Conservation (phyloP, 2,888 invertebrate genomes). For the Mongoloraphidia duomilia region DNA sequence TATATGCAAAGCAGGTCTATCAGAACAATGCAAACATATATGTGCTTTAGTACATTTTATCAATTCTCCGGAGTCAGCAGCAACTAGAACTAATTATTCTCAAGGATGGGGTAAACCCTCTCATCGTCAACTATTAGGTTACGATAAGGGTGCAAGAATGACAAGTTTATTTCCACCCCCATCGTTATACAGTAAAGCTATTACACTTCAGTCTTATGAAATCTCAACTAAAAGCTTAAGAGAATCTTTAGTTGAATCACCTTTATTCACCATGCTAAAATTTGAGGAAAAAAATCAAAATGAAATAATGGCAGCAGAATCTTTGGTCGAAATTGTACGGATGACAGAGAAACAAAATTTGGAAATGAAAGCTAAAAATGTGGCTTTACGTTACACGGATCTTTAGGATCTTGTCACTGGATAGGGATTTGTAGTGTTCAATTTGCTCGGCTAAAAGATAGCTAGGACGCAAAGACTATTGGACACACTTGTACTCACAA, state of each 20-base stretch:
- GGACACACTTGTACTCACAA: too few relatives aligned
- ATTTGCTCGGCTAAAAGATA: too few relatives aligned
- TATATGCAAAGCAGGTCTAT: conserved; percentile 12
- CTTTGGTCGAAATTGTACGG: too few relatives aligned
- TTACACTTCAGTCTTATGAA: not conserved
- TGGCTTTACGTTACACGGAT: too few relatives aligned
- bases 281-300: not conserved
- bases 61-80: conserved; percentile 11
- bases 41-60: conserved; percentile 11
- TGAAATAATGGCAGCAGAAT: conserved; percentile 5
- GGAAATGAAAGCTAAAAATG: too few relatives aligned
- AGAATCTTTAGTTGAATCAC: not conserved
- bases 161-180: conserved; percentile 8
- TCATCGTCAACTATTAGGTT: conserved; percentile 9
- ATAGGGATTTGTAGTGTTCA: too few relatives aligned
- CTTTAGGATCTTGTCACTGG: too few relatives aligned
- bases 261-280: not conserved
- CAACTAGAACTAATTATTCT: conserved; percentile 11
- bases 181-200: not conserved
- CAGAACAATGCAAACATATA: conserved; percentile 12
- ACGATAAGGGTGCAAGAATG: conserved; percentile 11
- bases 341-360: too few relatives aligned
- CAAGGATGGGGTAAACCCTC: conserved; percentile 14
- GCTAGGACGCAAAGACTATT: too few relatives aligned
- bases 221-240: not conserved